These are phyloP conservation scores for Archips crataeganus DNA, from an alignment of 2,888 invertebrate genomes.

Conservation along the genomic window DNA sequence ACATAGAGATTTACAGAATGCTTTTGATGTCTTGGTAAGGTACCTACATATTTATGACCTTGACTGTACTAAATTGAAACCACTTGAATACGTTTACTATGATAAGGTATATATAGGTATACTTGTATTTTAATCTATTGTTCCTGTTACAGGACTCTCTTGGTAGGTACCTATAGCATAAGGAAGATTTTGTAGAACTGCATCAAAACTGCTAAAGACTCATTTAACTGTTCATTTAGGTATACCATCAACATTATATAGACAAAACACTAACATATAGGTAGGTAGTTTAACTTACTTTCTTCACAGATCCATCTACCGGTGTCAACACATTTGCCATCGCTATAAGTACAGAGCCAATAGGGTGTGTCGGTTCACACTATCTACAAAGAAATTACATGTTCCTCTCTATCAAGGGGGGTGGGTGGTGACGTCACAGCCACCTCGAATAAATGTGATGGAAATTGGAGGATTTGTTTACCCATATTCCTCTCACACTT, in stretches of 20 bases:
- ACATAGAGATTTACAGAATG: too few species aligned
- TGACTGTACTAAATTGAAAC: too few species aligned
- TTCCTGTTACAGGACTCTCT: too few species aligned
- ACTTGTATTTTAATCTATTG: too few species aligned
- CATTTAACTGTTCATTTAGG: too few species aligned
- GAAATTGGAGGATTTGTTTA: slow-evolving; percentile 87
- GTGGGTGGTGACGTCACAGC: slow-evolving; percentile 69
- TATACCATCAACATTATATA: not conserved
- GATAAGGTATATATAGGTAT: too few species aligned
- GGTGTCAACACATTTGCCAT: slow-evolving; percentile 72
- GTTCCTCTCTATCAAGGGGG: slow-evolving; percentile 64
- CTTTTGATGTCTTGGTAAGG: too few species aligned
- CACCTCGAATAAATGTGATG: slow-evolving; percentile 84
- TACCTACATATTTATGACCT: too few species aligned
- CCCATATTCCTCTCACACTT: slow-evolving; percentile 85
- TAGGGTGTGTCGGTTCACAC: slow-evolving; percentile 78
- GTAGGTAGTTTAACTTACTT: slow-evolving; percentile 68
- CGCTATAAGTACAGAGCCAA: slow-evolving; percentile 66
- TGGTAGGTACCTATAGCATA: too few species aligned
- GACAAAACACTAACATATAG: slow-evolving; percentile 60
- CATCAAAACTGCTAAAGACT: too few species aligned
- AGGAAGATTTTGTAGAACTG: too few species aligned
- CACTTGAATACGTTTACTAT: too few species aligned
- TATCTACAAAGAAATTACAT: slow-evolving; percentile 83
- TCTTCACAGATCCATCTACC: slow-evolving; percentile 63